Percentiles rank a stretch among this genome's conserved stretches.
phyloP scores from a whole-genome alignment of 2,113 vertebrate species.

The Corythornis madagascariensis region DNA sequence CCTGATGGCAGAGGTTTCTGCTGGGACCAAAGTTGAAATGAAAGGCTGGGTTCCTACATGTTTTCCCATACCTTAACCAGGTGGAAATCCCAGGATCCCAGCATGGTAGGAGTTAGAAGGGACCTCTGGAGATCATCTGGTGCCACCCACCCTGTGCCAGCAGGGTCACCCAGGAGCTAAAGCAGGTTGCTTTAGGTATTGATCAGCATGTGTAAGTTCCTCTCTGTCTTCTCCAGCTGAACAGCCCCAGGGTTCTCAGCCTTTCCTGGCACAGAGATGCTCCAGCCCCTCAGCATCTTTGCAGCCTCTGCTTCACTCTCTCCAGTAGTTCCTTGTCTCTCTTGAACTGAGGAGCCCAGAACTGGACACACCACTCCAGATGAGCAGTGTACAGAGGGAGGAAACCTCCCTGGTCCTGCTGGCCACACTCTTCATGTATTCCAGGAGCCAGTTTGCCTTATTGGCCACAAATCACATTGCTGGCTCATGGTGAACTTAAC shows the following conservation, averaged over 20 bases:
- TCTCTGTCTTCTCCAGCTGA: too few species aligned
- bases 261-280: too few species aligned
- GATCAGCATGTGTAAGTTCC: too few species aligned
- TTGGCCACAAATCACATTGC: background rate
- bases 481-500: background rate
- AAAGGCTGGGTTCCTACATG: background rate
- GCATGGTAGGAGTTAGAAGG: too few species aligned
- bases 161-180: too few species aligned
- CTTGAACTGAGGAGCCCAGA: background rate
- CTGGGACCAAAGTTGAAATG: background rate
- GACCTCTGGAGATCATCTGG: too few species aligned
- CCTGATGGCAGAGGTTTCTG: fast-evolving
- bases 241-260: too few species aligned
- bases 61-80: background rate
- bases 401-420: background rate
- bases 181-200: too few species aligned
- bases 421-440: background rate
- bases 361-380: background rate
- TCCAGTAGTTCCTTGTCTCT: background rate
- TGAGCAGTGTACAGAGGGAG: background rate
- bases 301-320: too few species aligned
- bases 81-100: too few species aligned
- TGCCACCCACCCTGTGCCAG: too few species aligned
- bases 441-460: background rate
- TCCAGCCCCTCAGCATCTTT: too few species aligned